Percentiles rank a stretch among this genome's conserved stretches.
These are phyloP conservation scores for Hipparchia semele DNA, from an alignment of 2,888 invertebrate species.

Conservation along the genomic window DNA sequence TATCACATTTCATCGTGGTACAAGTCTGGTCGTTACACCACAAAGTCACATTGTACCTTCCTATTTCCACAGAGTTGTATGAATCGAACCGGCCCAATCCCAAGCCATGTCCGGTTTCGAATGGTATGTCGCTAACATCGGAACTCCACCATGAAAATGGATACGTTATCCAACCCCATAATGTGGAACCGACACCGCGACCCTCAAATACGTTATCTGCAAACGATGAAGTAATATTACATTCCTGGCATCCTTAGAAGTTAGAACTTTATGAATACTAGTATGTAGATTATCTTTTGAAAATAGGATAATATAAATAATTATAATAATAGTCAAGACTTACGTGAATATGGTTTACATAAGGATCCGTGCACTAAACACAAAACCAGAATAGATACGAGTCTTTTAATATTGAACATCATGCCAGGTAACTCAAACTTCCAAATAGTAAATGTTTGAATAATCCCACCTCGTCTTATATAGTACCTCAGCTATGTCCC, in stretches of 20 bases:
- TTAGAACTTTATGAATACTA: not conserved
- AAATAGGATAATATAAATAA: not conserved
- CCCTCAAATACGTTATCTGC: conserved; percentile 64
- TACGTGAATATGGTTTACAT: conserved; percentile 66
- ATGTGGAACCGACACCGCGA: conserved; percentile 65
- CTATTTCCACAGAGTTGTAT: conserved; percentile 57
- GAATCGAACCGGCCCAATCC: conserved; percentile 48
- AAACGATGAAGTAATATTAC: conserved; percentile 48
- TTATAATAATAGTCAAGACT: conserved; percentile 49
- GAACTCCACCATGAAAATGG: conserved; percentile 74
- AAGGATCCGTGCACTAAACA: conserved; percentile 52
- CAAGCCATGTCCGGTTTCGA: conserved; percentile 51
- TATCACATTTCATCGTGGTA: conserved; percentile 72
- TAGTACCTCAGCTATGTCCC: conserved; percentile 58
- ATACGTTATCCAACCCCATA: conserved; percentile 77
- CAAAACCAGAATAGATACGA: conserved; percentile 54
- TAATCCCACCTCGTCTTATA: conserved; percentile 65
- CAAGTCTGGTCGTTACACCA: conserved; percentile 79
- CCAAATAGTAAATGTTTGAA: conserved; percentile 65
- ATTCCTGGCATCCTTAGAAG: not conserved
- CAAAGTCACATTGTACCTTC: conserved; percentile 66
- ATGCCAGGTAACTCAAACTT: conserved; percentile 48
- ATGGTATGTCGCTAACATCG: conserved; percentile 45
- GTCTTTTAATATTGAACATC: conserved; percentile 57
- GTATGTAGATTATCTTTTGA: not conserved